Base-by-base conservation (phyloP, 2,888 invertebrate genomes). In the Coenonympha glycerion region DNA sequence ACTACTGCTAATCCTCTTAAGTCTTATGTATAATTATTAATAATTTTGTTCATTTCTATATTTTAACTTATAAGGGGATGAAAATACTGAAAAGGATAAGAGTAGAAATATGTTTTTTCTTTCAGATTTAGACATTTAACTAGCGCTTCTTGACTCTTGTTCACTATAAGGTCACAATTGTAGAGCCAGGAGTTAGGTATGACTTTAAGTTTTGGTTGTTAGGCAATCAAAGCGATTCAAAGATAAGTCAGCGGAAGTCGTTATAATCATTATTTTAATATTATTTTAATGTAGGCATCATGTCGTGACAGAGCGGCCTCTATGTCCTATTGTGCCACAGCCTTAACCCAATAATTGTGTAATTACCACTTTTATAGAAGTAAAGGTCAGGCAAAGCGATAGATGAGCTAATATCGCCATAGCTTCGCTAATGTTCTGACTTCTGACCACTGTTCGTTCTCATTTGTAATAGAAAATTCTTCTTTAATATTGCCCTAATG, bases 321-420 rank as follows among this genome's bases (percentile, higher is more conserved):
- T 45, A 24, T 41, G 36, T 49, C 46, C 41, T 36, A 49, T 46
- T 53, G 39, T 51, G 34, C n/a, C 40, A 19, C 45, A 48, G 44
- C 54, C 54, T 54, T 48, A 54, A 54, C 48, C 51, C 34, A 48
- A 26, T 47, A 40, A 39, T 54, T 54, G 40, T 24, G 41, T 34
- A 54, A 54, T 47, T 31, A 33, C 51, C 34, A 3, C 54, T 51
- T 48, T 45, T 54, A 47, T 26, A 48, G 51, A n/a, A 18, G 11
- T 31, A 47, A 48, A 54, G 54, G 54, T 51, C 48, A 18, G 19
- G 34, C 16, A 26, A 22, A n/a, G n/a, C 26, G 46, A 26, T 47
- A 30, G 42, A 42, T 39, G 46, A 33, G 21, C 33, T 44, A 48
- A 44, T 36, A 19, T 19, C 26, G 42, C 13, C 19, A 9, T 22